Evolutionary conservation across 2,113 vertebrate genomes (phyloP), one percentile per base, ranked within the genome.

Genomic region (Lepus americanus): DNA sequence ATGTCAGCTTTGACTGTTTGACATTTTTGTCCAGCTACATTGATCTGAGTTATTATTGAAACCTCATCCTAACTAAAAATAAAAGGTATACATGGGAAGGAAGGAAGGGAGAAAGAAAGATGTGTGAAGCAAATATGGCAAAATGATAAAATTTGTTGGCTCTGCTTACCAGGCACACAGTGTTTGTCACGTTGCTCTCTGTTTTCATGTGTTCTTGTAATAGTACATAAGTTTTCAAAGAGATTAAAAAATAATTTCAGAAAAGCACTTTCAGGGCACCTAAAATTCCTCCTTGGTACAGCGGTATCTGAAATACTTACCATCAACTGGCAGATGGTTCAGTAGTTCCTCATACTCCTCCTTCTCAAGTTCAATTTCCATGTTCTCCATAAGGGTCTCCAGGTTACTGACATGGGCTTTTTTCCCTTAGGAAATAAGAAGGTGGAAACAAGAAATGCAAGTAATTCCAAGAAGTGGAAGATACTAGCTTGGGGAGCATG

Each of bases 371-470:
- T 94, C 70, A 76, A 91, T 9, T 17, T 20, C 89, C 53, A 12
- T 22, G 31, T 64, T 78, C 12, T 76, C 33, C 70, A 93, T 51
- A 87, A 67, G 63, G 1, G 49, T 39, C 33, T 0, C 19, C 0
- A 96, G 44, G 3, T 96, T 78, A 78, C 77, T 77, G 39, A n/a
- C 51, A 25, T 55, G 13, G 11, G 90, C 11, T 63, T 77, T 96
- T 53, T 95, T 92, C 17, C 64, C 94, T 97, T 74, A 59, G 64
- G 81, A 95, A 78, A 94, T 63, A 95, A 94, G 61, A 88, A 36
- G 39, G 69, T 39, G 17, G 29, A 67, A 61, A 69, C 79, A 61
- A 93, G 66, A 94, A 94, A 64, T n/a, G 16, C 9, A 93, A 88
- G 23, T 61, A 74, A 92, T 63, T 80, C n/a, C 29, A 69, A 53